These are phyloP conservation scores for Calliphora vomitoria DNA, from an alignment of 2,888 invertebrate genomes.

Conservation along the genomic window DNA sequence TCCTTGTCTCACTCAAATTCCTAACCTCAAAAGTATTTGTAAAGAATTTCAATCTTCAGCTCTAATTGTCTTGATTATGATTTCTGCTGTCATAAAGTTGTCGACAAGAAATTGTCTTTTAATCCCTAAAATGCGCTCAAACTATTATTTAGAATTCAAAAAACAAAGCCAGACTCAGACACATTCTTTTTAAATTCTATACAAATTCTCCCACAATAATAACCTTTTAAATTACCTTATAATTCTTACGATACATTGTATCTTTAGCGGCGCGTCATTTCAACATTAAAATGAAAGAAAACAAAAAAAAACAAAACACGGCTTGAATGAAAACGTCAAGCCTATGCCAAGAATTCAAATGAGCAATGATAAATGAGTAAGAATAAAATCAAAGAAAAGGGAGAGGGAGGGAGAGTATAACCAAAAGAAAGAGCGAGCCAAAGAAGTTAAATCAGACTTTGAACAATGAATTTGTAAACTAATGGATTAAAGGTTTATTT, in stretches of 20 bases:
- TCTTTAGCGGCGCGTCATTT: slow-evolving; percentile 28
- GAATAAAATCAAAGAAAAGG: background rate
- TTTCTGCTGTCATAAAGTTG: background rate
- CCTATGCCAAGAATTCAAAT: slow-evolving; percentile 32
- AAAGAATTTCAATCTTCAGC: background rate
- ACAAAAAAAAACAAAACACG: background rate
- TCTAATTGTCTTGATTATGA: background rate
- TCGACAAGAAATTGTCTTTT: background rate
- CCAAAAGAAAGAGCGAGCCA: no score
- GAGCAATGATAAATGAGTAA: slow-evolving; percentile 1
- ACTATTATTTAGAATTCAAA: background rate
- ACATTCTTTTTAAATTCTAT: background rate
- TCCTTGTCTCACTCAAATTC: no score
- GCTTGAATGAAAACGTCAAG: slow-evolving; percentile 16
- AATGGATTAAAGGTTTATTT: no score
- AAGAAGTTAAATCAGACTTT: no score
- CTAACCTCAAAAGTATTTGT: no score
- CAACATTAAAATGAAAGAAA: background rate
- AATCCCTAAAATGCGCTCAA: no score
- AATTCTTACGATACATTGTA: slow-evolving; percentile 29
- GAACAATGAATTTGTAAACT: no score
- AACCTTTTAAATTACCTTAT: slow-evolving; percentile 1
- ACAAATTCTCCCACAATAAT: slow-evolving; percentile 2
- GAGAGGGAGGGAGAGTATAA: background rate
- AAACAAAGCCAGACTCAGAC: background rate